Percentiles rank a stretch among this genome's conserved stretches.
Conservation (phyloP, 1,140 invertebrate genomes). For the Battus philenor region DNA sequence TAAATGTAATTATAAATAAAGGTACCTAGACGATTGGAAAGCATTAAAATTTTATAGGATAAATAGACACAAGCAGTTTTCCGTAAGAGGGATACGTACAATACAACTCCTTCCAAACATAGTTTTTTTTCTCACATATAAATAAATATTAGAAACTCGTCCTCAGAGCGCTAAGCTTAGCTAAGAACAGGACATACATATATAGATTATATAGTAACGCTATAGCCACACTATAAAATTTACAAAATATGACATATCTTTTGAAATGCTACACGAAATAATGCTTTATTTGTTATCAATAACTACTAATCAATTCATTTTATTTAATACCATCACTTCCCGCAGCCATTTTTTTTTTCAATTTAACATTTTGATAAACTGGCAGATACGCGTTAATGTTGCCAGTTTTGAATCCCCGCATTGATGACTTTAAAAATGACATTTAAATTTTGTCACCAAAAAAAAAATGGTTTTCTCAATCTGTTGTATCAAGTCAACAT, state of each 20-base stretch:
- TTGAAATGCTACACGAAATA: constrained; percentile 71
- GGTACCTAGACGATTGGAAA: constrained; percentile 19
- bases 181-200: constrained; percentile 57
- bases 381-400: constrained; percentile 8
- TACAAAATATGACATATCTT: constrained; percentile 76
- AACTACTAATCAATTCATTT: constrained; percentile 71
- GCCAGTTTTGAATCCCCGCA: constrained; percentile 6
- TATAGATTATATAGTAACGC: constrained; percentile 60
- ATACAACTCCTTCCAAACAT: constrained; percentile 28
- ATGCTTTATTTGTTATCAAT: constrained; percentile 47
- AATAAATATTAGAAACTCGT: constrained; percentile 53
- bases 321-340: constrained; percentile 55
- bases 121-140: constrained; percentile 51
- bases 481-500: not conserved
- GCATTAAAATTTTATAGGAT: constrained; percentile 28
- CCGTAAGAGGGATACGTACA: constrained; percentile 31
- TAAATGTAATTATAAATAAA: constrained; percentile 7
- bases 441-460: no score
- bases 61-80: constrained; percentile 22
- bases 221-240: constrained; percentile 75
- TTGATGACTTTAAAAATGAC: constrained; percentile 3
- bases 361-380: constrained; percentile 3
- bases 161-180: constrained; percentile 69
- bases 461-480: not conserved
- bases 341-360: not conserved